Base-by-base conservation (phyloP, 1,140 invertebrate genomes). In the Helicoverpa armigera region DNA sequence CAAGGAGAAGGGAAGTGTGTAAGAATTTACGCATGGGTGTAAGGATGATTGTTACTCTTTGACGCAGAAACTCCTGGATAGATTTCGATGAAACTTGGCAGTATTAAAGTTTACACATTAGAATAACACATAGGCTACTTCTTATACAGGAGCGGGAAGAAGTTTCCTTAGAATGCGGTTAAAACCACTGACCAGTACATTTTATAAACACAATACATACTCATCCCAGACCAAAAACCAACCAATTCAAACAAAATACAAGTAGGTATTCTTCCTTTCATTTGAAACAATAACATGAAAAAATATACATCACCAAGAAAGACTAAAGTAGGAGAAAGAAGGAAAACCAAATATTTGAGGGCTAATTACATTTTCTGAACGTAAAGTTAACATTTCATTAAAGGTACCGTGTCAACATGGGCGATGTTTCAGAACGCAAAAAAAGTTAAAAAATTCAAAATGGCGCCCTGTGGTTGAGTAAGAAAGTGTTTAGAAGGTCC, bases 371-470 rank as follows among this genome's bases (percentile, higher is more conserved):
- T 67, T 65, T 77, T 77, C 48, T 51, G 51, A 77, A 77, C 31
- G 74, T 69, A 58, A 80, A 83, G 83, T 87, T 85, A 85, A 84
- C 84, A 85, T 87, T 87, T 85, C 86, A 87, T 87, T 87, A 85
- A 70, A 54, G 77, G 75, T 77, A 67, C 75, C 48, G 58, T 81
- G 84, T 85, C 82, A 87, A 87, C 84, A 85, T 43, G 76, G 35
- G 80, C 51, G 78, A 58, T 69, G 56, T 61, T 54, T 43, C 70
- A 75, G 61, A 81, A 82, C 16, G 82, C 72, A 76, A 81, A 85
- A 85, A 82, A 82, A 73, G 54, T 79, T 56, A 82, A 85, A 83
- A 80, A 82, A 84, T 82, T 77, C 78, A 78, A 78, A 73, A 78
- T 81, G 78, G 72, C 78, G 63, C 63, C 23, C 54, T 72, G 48